Base-by-base conservation (phyloP, 2,797 vertebrate species). In the Eulemur coronatus region DNA sequence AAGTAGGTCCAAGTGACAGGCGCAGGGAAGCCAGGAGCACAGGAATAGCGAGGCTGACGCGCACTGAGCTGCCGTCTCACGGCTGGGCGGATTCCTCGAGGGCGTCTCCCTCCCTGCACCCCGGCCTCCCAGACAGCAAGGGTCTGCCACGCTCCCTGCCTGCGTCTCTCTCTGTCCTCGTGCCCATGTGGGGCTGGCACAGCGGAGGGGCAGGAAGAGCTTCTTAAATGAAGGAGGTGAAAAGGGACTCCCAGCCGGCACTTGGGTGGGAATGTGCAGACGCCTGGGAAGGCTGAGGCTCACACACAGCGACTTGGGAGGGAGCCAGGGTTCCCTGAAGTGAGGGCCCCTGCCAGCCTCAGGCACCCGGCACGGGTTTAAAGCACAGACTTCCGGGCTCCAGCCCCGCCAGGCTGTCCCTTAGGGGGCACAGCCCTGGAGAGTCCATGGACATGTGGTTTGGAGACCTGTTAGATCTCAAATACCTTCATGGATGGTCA, bases 11-110 rank as follows among this genome's bases (percentile, higher is more conserved):
- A 24, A 15, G 6, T 7, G 35, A 30, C 2, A 18, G 38, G 70
- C 41, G 3, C 0, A 2, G 22, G 46, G 41, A 70, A 87, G 52
- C 59, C 18, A 5, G 80, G 20, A 61, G 52, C 5, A 35, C 10
- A 4, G 35, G 81, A 35, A n/a, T 7, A 20, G 24, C 0, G 11
- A 22, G 65, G 43, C 10, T 0, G 1, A 63, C 0, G 22, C 12
- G 22, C 7, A 38, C 11, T 7, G 35, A 24, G 24, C 30, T 9
- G 33, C 26, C 3, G 4, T 14, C 80, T 84, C 12, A 7, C 26
- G 2, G 24, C 61, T n/a, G 10, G 48, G 28, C 0, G 30, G 76
- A 50, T 4, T 48, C n/a, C 73, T 67, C 22, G 2, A 4, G 50
- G 63, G 43, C 14, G 1, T 22, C 41, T 48, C 57, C 69, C 14